A percentile compares a stretch with the other conserved stretches of the same genome.
These are phyloP conservation scores for Cerastis leucographa DNA, from an alignment of 2,888 invertebrate species.

Conservation along the genomic window DNA sequence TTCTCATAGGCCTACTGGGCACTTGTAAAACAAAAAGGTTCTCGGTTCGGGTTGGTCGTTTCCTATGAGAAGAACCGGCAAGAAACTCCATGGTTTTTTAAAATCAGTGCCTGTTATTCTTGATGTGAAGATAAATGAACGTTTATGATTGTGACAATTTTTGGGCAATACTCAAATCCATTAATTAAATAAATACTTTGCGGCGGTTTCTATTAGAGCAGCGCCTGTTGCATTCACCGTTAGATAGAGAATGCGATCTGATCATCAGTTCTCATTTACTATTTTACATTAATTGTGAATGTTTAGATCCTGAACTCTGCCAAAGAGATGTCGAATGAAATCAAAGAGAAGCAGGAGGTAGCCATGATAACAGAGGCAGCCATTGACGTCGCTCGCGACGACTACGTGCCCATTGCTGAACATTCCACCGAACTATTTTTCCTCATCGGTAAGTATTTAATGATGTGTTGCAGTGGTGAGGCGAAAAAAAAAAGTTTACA, in stretches of 20 bases:
- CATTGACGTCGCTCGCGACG: slow-evolving; percentile 95
- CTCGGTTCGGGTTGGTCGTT: too few species aligned
- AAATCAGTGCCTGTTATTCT: background rate
- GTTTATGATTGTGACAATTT: background rate
- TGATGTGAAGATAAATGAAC: background rate
- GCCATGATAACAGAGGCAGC: slow-evolving; percentile 97
- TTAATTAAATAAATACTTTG: background rate
- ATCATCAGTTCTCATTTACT: background rate
- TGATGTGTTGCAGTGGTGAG: background rate
- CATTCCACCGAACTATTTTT: slow-evolving; percentile 98
- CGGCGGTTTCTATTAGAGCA: background rate
- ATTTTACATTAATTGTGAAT: background rate
- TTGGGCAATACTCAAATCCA: background rate
- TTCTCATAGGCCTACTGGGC: too few species aligned
- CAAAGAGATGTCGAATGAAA: slow-evolving; percentile 97
- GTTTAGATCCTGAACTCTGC: slow-evolving; percentile 95
- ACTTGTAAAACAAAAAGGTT: too few species aligned
- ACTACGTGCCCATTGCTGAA: slow-evolving; percentile 97
- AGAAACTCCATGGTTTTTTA: too few species aligned
- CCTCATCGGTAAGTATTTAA: slow-evolving; percentile 92
- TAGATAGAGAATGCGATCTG: background rate
- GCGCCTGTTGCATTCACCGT: background rate
- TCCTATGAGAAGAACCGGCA: too few species aligned
- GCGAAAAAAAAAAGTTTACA: background rate
- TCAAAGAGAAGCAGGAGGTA: slow-evolving; percentile 96